Percentiles rank a stretch among this genome's conserved stretches.
These are phyloP conservation scores for Acanthaster planci DNA, from an alignment of 35 echinoderm and acorn worm species.

Conservation along the genomic window DNA sequence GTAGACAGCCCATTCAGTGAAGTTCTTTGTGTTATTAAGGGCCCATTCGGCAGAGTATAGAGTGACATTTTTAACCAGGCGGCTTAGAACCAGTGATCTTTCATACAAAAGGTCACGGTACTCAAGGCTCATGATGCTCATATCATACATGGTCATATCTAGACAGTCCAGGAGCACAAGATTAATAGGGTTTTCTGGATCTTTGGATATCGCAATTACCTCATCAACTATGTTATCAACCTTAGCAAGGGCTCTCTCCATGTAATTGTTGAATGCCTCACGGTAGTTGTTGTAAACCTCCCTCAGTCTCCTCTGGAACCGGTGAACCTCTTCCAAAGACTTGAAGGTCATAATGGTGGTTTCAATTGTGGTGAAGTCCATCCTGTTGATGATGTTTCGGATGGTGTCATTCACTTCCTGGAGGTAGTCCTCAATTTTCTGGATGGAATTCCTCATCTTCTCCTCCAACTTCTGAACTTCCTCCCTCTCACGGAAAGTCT, in stretches of 20 bases:
- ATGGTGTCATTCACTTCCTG: constrained; percentile 45
- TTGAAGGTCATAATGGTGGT: constrained; percentile 18
- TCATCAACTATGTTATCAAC: constrained; percentile 51
- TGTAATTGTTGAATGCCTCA: not conserved
- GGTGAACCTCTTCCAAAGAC: constrained; percentile 39
- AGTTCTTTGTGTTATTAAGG: constrained; percentile 58
- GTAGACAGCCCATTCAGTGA: constrained; percentile 28
- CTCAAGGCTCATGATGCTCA: constrained; percentile 4
- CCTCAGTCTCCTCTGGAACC: constrained; percentile 14
- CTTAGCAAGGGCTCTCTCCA: not conserved
- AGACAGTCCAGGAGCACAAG: constrained; percentile 60
- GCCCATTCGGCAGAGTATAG: not conserved
- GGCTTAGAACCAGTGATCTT: constrained; percentile 23
- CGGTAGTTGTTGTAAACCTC: not conserved
- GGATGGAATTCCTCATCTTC: constrained; percentile 42
- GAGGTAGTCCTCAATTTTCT: constrained; percentile 21
- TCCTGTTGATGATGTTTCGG: constrained; percentile 26
- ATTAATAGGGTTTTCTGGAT: constrained; percentile 81
- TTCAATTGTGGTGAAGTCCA: constrained; percentile 38
- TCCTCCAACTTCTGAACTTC: constrained; percentile 37
- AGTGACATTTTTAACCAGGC: constrained; percentile 45
- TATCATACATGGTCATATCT: constrained; percentile 72
- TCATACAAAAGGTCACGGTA: not conserved
- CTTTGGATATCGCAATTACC: constrained; percentile 67
- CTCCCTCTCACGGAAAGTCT: constrained; percentile 45